These are phyloP conservation scores for Oryctes rhinoceros DNA, from an alignment of 1,140 invertebrate species.

Conservation along the genomic window DNA sequence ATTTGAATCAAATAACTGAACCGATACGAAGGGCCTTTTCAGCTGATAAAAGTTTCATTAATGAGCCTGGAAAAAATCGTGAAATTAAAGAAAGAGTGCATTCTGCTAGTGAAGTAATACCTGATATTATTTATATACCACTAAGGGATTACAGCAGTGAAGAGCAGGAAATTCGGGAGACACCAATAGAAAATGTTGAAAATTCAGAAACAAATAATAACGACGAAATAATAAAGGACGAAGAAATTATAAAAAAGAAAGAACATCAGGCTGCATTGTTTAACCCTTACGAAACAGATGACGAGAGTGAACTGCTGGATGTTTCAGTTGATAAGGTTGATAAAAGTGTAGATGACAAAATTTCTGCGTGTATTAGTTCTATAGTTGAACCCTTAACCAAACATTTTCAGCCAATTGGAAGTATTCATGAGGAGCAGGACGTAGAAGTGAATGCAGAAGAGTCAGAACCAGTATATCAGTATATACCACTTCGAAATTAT, in stretches of 20 bases:
- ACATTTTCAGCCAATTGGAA: not conserved
- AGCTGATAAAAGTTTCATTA: slow-evolving; percentile 1
- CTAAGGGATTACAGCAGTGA: slow-evolving; percentile 27
- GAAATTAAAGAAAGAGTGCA: not conserved
- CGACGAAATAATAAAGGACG: not conserved
- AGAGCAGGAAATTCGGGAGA: not conserved
- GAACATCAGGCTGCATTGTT: not conserved
- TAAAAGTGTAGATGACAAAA: not conserved
- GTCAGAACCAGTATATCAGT: slow-evolving; percentile 18
- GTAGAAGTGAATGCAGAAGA: not conserved
- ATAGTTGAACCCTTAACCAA: slow-evolving; percentile 31
- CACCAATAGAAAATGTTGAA: not conserved
- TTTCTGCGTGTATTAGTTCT: slow-evolving; percentile 32
- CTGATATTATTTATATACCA: slow-evolving; percentile 35
- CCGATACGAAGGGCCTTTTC: slow-evolving; percentile 32
- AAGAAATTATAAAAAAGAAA: slow-evolving; percentile 33
- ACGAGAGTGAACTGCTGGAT: too few relatives aligned
- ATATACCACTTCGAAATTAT: slow-evolving; percentile 34
- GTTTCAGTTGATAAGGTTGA: not conserved
- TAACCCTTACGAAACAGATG: too few relatives aligned
- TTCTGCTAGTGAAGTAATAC: not conserved
- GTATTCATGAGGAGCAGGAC: not conserved
- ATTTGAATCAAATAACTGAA: slow-evolving; percentile 36
- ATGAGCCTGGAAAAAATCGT: not conserved
- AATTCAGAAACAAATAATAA: slow-evolving; percentile 22